These are phyloP conservation scores for Nematostella vectensis DNA, from an alignment of 92 coral and sea anemone genomes.

Conservation along the genomic window DNA sequence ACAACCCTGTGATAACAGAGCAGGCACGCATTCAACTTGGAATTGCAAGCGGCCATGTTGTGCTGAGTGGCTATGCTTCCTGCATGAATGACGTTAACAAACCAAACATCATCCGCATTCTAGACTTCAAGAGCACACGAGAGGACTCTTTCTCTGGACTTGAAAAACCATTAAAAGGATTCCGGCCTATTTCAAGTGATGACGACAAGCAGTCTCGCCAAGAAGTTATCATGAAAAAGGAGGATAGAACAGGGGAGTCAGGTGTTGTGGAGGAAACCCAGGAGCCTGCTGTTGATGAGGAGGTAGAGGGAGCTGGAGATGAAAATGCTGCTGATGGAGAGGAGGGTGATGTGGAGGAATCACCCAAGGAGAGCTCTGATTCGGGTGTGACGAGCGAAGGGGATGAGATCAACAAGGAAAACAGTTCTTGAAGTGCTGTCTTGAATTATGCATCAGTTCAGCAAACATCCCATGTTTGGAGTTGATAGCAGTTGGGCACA, in stretches of 20 bases:
- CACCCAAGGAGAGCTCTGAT: slow-evolving; percentile 11
- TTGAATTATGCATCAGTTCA: too few species aligned
- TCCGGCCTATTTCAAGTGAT: too few species aligned
- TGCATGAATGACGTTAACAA: slow-evolving; percentile 70
- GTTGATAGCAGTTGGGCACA: too few species aligned
- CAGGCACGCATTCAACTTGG: slow-evolving; percentile 81
- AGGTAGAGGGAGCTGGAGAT: slow-evolving; percentile 16
- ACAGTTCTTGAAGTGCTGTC: slow-evolving; percentile 12
- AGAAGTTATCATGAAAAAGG: slow-evolving; percentile 22
- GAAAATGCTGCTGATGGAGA: slow-evolving; percentile 13
- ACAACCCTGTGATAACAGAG: slow-evolving; percentile 56
- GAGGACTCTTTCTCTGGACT: slow-evolving; percentile 60
- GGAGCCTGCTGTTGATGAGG: slow-evolving; percentile 15
- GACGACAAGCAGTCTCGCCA: slow-evolving; percentile 5
- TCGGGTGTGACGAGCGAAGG: slow-evolving; percentile 40
- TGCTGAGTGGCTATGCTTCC: slow-evolving; percentile 63
- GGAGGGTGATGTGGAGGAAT: slow-evolving; percentile 13
- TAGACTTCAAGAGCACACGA: slow-evolving; percentile 85
- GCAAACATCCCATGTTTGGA: too few species aligned
- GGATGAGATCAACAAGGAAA: slow-evolving; percentile 17
- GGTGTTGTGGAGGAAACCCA: slow-evolving; percentile 22
- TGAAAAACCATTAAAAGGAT: slow-evolving; percentile 5
- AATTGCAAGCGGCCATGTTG: slow-evolving; percentile 72
- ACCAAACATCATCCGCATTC: slow-evolving; percentile 52
- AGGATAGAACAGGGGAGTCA: slow-evolving; percentile 33